phyloP scores from a whole-genome alignment of 2,113 vertebrate species.

The Dipodomys merriami region DNA sequence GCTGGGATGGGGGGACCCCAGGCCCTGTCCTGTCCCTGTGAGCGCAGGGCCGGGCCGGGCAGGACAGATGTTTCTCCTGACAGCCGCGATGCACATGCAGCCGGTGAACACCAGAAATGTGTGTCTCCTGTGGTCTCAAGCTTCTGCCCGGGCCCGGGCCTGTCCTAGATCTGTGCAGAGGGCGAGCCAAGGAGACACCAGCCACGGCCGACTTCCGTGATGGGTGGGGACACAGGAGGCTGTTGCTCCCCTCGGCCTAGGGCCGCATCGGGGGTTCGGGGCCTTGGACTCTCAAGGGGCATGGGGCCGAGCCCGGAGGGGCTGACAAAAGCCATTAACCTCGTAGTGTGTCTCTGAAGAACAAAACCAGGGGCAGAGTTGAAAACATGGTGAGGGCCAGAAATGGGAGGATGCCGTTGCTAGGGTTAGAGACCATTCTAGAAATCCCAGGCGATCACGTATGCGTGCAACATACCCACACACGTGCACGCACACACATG shows the following conservation, averaged over 20 bases:
- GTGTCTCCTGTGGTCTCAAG: no score
- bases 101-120: no score
- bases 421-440: not conserved
- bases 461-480: no score
- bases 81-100: no score
- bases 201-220: not conserved
- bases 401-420: not conserved
- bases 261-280: rapidly evolving
- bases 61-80: no score
- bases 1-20: no score
- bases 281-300: not conserved
- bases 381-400: not conserved
- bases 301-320: not conserved
- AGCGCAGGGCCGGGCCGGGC: no score
- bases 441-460: no score
- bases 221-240: slow-evolving; percentile 39
- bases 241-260: not conserved
- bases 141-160: not conserved
- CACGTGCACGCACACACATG: no score
- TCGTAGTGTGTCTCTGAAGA: not conserved
- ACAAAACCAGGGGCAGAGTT: slow-evolving; percentile 10
- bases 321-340: slow-evolving; percentile 7
- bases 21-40: no score
- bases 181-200: not conserved
- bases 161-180: not conserved